Percentiles rank a stretch among this genome's conserved stretches.
Conservation (phyloP, 2,888 invertebrate species). For the Kryphioiulus occultus region DNA sequence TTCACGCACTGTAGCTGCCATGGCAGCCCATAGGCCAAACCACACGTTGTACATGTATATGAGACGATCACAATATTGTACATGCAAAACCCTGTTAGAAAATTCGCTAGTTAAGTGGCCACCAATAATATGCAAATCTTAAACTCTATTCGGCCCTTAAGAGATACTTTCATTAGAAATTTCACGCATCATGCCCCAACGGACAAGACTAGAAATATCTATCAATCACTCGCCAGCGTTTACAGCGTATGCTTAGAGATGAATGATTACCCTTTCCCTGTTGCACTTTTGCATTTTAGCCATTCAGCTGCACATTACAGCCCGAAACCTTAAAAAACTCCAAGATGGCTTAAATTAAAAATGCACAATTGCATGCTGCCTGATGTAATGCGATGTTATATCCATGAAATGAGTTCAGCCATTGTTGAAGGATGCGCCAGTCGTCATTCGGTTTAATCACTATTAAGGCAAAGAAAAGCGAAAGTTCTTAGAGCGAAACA, state of each 20-base stretch:
- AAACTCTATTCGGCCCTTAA: background rate
- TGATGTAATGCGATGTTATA: conserved; percentile 17
- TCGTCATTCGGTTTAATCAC: background rate
- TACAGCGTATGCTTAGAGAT: background rate
- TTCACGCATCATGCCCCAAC: background rate
- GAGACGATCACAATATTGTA: no score
- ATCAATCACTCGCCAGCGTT: background rate
- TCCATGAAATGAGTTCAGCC: conserved; percentile 22
- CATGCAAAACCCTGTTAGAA: no score
- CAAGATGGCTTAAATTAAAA: background rate
- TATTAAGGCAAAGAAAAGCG: background rate
- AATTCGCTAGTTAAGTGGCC: background rate
- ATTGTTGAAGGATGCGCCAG: conserved; percentile 13
- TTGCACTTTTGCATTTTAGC: background rate
- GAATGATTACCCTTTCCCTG: background rate
- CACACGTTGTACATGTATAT: no score
- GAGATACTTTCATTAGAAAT: background rate
- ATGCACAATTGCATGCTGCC: background rate
- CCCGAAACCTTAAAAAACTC: background rate
- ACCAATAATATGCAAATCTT: conserved; percentile 14
- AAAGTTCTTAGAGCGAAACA: conserved; percentile 21
- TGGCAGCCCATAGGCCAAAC: no score
- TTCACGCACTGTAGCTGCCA: no score
- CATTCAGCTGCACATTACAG: background rate
- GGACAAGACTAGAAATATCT: background rate